phyloP scores from a whole-genome alignment of 1,140 invertebrate genomes.

The Brachionus calyciflorus region DNA sequence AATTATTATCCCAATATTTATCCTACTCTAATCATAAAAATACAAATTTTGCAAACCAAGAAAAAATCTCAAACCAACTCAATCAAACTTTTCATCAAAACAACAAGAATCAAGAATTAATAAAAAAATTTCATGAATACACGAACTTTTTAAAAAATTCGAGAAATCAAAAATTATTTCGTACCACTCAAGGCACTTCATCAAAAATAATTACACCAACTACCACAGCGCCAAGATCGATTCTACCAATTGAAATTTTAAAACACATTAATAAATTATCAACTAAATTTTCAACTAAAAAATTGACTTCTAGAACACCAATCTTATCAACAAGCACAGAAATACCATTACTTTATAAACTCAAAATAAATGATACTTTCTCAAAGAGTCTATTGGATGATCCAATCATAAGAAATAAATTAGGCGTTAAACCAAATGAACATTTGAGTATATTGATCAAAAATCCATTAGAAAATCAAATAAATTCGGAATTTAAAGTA shows the following conservation, averaged over 20 bases:
- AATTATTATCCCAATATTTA: conserved; percentile 15
- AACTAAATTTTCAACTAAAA: conserved; percentile 13
- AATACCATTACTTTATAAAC: background rate
- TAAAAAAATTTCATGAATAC: background rate
- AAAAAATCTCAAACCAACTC: background rate
- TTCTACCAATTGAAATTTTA: background rate
- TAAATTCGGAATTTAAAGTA: background rate
- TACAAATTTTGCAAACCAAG: background rate
- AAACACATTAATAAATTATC: conserved; percentile 28
- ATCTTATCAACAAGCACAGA: background rate
- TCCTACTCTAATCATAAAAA: background rate
- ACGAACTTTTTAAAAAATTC: background rate
- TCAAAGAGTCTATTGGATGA: conserved; percentile 16
- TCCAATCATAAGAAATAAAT: background rate
- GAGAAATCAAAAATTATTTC: background rate
- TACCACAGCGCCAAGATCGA: background rate
- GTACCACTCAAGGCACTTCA: background rate
- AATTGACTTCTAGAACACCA: background rate
- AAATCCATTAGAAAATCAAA: background rate
- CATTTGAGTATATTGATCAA: conserved; percentile 16
- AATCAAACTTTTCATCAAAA: background rate
- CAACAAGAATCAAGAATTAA: background rate
- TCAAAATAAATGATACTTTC: conserved; percentile 33
- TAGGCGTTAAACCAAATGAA: conserved; percentile 24
- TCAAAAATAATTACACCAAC: background rate